Base-by-base conservation (phyloP, 2,797 vertebrate species). In the Cygnus olor region DNA sequence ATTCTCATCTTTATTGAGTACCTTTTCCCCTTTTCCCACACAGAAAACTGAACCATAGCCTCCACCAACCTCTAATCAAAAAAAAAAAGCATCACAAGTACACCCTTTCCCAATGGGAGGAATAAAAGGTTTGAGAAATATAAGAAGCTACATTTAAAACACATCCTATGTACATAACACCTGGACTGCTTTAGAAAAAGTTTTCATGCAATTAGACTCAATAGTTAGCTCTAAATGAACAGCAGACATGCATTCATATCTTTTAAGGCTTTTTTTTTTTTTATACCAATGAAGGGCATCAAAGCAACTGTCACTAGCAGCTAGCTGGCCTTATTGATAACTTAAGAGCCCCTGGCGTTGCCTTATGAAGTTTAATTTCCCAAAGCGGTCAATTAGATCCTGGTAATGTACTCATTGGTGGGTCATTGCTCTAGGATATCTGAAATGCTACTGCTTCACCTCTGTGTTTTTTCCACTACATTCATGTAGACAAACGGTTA, bases 281-380 rank as follows among this genome's bases (percentile, higher is more conserved):
- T 12, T 40, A 36, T 47, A 88, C 58, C 95, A 96, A 91, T 70
- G 92, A 96, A 85, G 96, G 54, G 71, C 96, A 96, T 80, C 89
- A 96, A 94, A 96, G 86, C 53, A 70, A 27, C 89, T 85, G 93
- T 89, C 93, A 91, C 87, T 83, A 51, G 70, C 93, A 97, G 89
- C 95, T 92, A 57, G 60, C 38, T 83, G 89, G 45, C 92, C 92
- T 96, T 92, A 90, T 88, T 95, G 94, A 94, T 95, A 96, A 97
- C 68, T 92, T 90, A 21, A 94, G 85, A 91, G 92, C 87, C 91
- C 92, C 92, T 47, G 77, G 91, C 87, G 0, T 54, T 96, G 95
- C 93, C 88, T 61, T 91, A 81, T 91, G 68, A 97, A 97, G 96
- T 88, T 97, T 90, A 94, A 97, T 97, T 96, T 97, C 95, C 94